These are phyloP conservation scores for Epinephelus cyanopodus DNA, from an alignment of 2,113 vertebrate species.

Conservation along the genomic window DNA sequence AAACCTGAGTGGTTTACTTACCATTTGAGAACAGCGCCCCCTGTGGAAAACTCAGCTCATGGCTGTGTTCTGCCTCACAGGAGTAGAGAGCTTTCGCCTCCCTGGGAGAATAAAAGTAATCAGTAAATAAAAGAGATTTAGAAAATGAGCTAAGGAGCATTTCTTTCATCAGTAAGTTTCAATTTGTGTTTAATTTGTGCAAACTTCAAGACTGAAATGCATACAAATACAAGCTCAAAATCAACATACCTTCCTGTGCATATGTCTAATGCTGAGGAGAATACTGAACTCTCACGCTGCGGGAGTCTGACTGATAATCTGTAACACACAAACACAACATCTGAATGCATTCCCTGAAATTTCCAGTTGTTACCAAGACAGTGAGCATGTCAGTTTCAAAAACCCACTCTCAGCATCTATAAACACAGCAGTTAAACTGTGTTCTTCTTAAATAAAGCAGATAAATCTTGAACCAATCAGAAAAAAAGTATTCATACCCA, in stretches of 20 bases:
- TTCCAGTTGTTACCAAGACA: background rate
- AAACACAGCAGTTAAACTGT: background rate
- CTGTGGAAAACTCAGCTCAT: constrained; percentile 96
- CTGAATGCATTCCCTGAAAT: background rate
- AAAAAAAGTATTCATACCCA: background rate
- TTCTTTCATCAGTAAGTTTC: background rate
- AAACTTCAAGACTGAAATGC: background rate
- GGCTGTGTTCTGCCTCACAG: constrained; percentile 96
- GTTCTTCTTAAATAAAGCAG: background rate
- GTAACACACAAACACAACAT: constrained; percentile 67
- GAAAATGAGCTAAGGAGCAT: background rate
- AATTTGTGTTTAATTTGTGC: background rate
- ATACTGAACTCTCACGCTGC: constrained; percentile 91
- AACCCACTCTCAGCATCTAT: background rate
- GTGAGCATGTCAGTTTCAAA: background rate
- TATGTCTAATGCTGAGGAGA: constrained; percentile 86
- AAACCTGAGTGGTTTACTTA: constrained; percentile 72
- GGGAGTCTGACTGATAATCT: constrained; percentile 90
- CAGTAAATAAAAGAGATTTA: background rate
- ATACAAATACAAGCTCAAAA: background rate
- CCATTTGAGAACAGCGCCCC: constrained; percentile 95
- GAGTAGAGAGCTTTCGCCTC: constrained; percentile 97
- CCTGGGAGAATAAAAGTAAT: constrained; percentile 79
- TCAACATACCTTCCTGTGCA: constrained; percentile 79
- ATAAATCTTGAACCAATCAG: background rate